Conservation (phyloP, 1,140 invertebrate species). For the Berghia stephanieae region DNA sequence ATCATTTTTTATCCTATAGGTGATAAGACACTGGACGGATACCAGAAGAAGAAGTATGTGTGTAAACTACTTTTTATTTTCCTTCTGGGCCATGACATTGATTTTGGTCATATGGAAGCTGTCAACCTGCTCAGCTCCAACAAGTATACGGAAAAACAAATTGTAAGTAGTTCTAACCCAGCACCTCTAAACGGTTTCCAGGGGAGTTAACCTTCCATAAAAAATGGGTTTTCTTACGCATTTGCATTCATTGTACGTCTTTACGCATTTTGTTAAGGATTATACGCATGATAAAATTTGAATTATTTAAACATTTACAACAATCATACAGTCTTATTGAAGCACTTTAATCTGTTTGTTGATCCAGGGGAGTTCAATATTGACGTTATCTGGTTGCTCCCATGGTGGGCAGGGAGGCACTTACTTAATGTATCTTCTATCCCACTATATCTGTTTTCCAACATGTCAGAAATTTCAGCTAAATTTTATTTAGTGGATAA, state of each 20-base stretch:
- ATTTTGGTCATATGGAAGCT: slow-evolving; percentile 99
- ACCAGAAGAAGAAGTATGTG: slow-evolving; percentile 99
- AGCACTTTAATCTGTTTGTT: no score
- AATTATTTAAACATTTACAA: no score
- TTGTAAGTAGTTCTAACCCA: slow-evolving; percentile 82
- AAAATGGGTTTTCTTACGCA: background rate
- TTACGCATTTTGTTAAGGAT: background rate
- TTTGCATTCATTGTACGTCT: background rate
- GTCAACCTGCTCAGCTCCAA: slow-evolving; percentile 99
- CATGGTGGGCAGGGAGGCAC: no score
- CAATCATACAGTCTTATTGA: no score
- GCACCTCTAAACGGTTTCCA: no score
- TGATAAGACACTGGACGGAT: slow-evolving; percentile 99
- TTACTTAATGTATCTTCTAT: no score
- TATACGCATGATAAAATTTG: background rate
- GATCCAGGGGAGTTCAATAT: no score
- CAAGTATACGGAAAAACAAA: slow-evolving; percentile 99
- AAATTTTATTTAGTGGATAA: no score
- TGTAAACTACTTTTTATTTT: slow-evolving; percentile 99
- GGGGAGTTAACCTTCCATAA: background rate
- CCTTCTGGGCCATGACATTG: slow-evolving; percentile 97
- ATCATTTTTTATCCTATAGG: slow-evolving; percentile 67
- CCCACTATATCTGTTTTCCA: no score
- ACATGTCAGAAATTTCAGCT: no score
- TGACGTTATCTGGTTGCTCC: no score